These are phyloP conservation scores for Lysandra bellargus DNA, from an alignment of 2,888 invertebrate species.

Conservation along the genomic window DNA sequence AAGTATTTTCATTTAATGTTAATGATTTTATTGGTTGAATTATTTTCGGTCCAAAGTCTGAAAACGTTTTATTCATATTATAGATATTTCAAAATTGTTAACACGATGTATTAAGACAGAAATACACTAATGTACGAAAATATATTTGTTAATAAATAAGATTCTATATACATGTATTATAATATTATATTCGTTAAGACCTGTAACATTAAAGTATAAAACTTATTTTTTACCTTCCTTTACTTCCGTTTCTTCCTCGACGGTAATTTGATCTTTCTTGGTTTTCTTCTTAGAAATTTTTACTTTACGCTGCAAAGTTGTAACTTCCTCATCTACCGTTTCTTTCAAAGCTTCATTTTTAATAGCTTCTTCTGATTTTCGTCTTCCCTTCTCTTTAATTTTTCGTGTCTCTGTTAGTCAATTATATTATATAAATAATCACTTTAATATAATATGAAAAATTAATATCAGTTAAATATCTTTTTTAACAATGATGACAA, in stretches of 20 bases:
- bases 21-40: constrained; percentile 88
- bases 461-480: neutral
- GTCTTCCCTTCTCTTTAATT: neutral
- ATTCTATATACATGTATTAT: neutral
- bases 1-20: constrained; percentile 84
- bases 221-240: neutral
- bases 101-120: neutral
- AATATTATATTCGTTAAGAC: neutral
- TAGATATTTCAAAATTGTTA: neutral
- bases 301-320: neutral
- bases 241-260: constrained; percentile 1
- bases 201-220: neutral
- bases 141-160: neutral
- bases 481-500: too few relatives aligned
- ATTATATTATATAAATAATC: neutral
- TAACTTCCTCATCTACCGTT: neutral
- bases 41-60: constrained; percentile 82
- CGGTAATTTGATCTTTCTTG: neutral
- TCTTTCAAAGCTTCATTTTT: neutral
- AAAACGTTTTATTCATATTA: constrained; percentile 49
- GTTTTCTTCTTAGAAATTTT: neutral
- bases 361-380: neutral
- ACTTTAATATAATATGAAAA: neutral
- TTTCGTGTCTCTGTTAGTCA: constrained; percentile 11
- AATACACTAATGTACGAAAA: neutral